Base-by-base conservation (phyloP, 64 coral and sea anemone species). In the Anthopleura sola region DNA sequence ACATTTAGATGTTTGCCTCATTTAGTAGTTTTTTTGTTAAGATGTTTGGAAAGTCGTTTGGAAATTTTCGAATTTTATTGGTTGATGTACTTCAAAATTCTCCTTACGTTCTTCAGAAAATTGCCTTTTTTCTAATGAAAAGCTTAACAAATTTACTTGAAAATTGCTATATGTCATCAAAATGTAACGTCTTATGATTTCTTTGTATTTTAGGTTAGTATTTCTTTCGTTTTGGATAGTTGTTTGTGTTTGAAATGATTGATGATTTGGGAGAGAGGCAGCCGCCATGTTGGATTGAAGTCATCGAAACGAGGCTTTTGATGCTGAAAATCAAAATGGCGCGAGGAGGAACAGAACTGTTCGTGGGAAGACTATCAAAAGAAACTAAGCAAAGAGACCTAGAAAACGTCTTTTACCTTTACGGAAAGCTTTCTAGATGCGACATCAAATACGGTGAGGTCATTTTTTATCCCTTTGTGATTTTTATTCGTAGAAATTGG, bases 311-410 rank as follows among this genome's bases (percentile, higher is more conserved):
- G 78, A 81, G 78, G 78, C 39, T 48, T 16, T 48, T 81, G 78
- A 81, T 13, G 78, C 78, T 48, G 78, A 53, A 40, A 80, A 74
- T 48, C 24, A 91, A 91, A 75, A 91, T 91, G 89, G 89, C 89
- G 54, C 84, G 83, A 62, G 82, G 89, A 34, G 74, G 66, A 1
- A 78, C 83, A 8, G 84, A 91, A 60, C 58, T 91, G 84, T 91
- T 91, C 78, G 85, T 91, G 34, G 89, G 89, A 81, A 91, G 89
- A 91, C 75, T 91, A 23, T 84, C 89, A 34, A 80, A 86, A 78
- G 89, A 91, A 44, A 84, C 89, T 34, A 91, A 86, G 78, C 89
- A 86, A 66, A 91, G 75, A 49, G 89, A 91, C 83, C 60, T 91
- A 80, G 89, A 91, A 83, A 80, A 64, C 66, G 84, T 91, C 28